Percentiles rank a stretch among this genome's conserved stretches.
phyloP scores from a whole-genome alignment of 1,140 invertebrate genomes.

The Leptoteleia sp. region DNA sequence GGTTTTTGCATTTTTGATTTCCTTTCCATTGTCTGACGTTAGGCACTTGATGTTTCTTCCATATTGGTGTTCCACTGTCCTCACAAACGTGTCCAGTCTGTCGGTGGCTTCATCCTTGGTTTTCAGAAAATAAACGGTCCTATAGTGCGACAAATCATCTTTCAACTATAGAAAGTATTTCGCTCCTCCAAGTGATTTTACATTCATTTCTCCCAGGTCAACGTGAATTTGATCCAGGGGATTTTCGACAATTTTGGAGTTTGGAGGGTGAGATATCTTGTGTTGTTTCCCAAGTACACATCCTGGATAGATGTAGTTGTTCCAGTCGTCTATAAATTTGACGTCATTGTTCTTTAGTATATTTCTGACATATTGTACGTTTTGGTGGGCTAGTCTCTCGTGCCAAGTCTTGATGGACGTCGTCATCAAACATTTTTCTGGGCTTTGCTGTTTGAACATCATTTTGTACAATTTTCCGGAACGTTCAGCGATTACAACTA shows the following conservation, averaged over 20 bases:
- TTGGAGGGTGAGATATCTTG: constrained; percentile 25
- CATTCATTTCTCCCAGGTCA: constrained; percentile 70
- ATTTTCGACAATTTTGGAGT: constrained; percentile 20
- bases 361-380: neutral
- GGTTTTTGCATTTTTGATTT: constrained; percentile 34
- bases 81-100: constrained; percentile 65
- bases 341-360: constrained; percentile 1
- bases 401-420: neutral
- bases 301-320: constrained; percentile 5
- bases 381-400: constrained; percentile 10
- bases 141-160: constrained; percentile 31
- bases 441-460: neutral
- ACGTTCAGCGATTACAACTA: neutral
- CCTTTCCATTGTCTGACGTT: constrained; percentile 8
- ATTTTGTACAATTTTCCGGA: neutral
- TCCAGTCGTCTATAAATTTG: constrained; percentile 6
- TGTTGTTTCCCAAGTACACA: constrained; percentile 69
- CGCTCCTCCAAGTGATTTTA: constrained; percentile 54
- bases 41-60: constrained; percentile 51
- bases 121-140: constrained; percentile 41
- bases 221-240: constrained; percentile 64
- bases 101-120: constrained; percentile 48
- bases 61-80: constrained; percentile 63
- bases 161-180: constrained; percentile 47
- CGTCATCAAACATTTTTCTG: neutral